Base-by-base conservation (phyloP, 23 tunicate species). In the Diplosoma virens region DNA sequence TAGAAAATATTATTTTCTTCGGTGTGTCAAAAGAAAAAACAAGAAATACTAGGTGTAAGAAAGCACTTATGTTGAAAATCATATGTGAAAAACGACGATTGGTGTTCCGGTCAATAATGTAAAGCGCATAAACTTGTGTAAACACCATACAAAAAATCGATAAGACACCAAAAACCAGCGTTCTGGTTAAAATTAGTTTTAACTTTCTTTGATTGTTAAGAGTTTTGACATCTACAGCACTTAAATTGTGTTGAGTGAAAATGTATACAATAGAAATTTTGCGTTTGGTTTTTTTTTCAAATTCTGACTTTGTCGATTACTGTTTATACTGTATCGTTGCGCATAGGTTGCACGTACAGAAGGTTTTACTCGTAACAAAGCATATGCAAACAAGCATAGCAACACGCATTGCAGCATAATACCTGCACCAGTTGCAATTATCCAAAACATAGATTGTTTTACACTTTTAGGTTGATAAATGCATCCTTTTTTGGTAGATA, bases 311-410 rank as follows among this genome's bases (percentile, higher is more conserved):
- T n/a, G n/a, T n/a, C n/a, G n/a, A n/a, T n/a, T n/a, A n/a, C n/a
- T n/a, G n/a, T n/a, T n/a, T n/a, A n/a, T n/a, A n/a, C n/a, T n/a
- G n/a, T n/a, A n/a, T n/a, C n/a, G n/a, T n/a, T n/a, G n/a, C n/a
- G n/a, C n/a, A n/a, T n/a, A n/a, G n/a, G n/a, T n/a, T n/a, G n/a
- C n/a, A n/a, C n/a, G n/a, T n/a, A n/a, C n/a, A n/a, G n/a, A n/a
- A n/a, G n/a, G n/a, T n/a, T n/a, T n/a, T n/a, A n/a, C n/a, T n/a
- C n/a, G n/a, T n/a, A n/a, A n/a, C 61, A 84, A 61, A 20, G 89
- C 85, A 46, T 77, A 84, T 4, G 67, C 26, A 27, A 84, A 67
- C 17, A 84, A 55, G 36, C 82, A 32, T 23, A 84, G 58, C 0
- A 71, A 22, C 3, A 84, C 18, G 32, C 77, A 73, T 22, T 59